phyloP scores from a whole-genome alignment of 2,797 vertebrate species.

The Gallinago solitaria region DNA sequence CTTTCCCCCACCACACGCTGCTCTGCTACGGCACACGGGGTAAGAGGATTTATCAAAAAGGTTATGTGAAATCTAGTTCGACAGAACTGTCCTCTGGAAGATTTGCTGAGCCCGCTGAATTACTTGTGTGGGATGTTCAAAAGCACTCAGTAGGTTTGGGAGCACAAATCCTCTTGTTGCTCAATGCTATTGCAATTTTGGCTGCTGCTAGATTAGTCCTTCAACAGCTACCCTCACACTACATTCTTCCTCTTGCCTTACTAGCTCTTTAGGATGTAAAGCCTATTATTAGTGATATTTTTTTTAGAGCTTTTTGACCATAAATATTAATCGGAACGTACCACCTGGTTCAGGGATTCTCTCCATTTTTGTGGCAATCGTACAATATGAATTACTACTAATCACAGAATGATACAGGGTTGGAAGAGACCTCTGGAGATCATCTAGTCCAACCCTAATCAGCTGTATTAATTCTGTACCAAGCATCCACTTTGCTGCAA shows the following conservation, averaged over 20 bases:
- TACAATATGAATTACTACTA: neutral
- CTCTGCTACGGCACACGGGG: neutral
- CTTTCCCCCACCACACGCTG: neutral
- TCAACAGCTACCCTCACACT: neutral
- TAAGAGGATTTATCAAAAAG: neutral
- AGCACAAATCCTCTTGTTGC: neutral
- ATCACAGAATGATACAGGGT: too few relatives aligned
- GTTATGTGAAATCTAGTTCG: neutral
- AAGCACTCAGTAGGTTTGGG: neutral
- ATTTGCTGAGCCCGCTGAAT: neutral
- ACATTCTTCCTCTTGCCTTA: neutral
- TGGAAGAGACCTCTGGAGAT: too few relatives aligned
- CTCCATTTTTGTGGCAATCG: neutral
- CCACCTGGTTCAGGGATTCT: neutral
- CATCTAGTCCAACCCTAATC: neutral
- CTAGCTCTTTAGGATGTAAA: neutral
- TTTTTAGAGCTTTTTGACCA: neutral
- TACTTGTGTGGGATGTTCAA: neutral
- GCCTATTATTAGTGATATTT: neutral
- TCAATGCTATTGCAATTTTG: neutral
- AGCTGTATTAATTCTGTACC: neutral
- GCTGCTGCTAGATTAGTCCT: neutral
- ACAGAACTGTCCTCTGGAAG: neutral
- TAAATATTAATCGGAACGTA: neutral
- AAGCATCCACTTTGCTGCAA: neutral